These are phyloP conservation scores for Podargus strigoides DNA, from an alignment of 2,797 vertebrate species.

Conservation along the genomic window DNA sequence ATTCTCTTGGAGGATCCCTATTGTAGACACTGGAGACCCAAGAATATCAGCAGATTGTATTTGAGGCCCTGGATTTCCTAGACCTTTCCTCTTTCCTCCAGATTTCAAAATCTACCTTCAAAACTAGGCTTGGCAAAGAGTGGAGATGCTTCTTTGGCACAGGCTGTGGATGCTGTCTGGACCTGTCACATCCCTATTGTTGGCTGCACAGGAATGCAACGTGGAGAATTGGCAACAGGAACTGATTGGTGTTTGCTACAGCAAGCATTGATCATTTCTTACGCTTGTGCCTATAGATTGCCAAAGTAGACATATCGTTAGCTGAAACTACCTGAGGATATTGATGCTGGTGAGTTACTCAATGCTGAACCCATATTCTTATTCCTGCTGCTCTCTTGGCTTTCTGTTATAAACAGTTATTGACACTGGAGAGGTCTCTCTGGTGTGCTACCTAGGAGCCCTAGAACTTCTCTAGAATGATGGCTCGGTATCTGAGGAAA, in stretches of 20 bases:
- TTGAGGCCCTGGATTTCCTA: neutral
- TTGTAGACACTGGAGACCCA: neutral
- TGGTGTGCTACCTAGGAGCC: neutral
- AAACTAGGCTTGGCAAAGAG: neutral
- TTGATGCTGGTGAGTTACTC: neutral
- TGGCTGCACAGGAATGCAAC: neutral
- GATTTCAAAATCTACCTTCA: neutral
- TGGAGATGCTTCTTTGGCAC: neutral
- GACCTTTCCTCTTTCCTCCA: neutral
- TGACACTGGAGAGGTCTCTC: neutral
- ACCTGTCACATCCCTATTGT: neutral
- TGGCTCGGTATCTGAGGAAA: neutral
- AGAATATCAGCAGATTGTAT: neutral
- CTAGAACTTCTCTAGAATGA: neutral
- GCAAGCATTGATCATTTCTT: accelerated
- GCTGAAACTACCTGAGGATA: neutral
- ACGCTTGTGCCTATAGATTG: neutral
- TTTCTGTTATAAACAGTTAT: neutral
- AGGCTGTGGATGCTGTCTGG: neutral
- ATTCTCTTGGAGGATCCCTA: neutral
- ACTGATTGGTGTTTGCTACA: neutral
- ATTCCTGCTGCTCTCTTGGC: neutral
- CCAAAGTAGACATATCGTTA: neutral
- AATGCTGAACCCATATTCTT: neutral
- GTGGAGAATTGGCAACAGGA: neutral